A percentile compares a stretch with the other conserved stretches of the same genome.
Evolutionary conservation across 2,888 invertebrate species (phyloP).

Genomic region (Acrocyrtus sp.): DNA sequence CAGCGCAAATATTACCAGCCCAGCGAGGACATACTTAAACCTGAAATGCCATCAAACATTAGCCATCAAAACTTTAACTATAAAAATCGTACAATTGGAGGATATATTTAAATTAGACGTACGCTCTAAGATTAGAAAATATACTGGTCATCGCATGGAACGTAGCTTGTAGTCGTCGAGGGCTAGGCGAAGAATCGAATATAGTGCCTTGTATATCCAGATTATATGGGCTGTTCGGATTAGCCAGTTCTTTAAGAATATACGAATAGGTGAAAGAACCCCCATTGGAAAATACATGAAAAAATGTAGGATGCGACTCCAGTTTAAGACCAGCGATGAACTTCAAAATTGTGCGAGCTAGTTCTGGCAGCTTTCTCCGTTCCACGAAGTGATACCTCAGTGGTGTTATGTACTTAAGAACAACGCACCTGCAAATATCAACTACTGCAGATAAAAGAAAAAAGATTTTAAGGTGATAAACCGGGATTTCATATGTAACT

Average conservation of each 20-base stretch:
- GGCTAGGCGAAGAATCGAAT: constrained; percentile 79
- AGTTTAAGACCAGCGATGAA: constrained; percentile 72
- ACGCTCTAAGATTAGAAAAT: constrained; percentile 66
- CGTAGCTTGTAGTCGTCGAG: constrained; percentile 71
- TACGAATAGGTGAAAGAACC: constrained; percentile 78
- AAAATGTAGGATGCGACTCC: constrained; percentile 77
- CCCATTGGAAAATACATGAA: constrained; percentile 82
- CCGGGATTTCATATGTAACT: constrained; percentile 60
- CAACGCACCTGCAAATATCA: constrained; percentile 72
- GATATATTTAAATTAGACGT: background rate
- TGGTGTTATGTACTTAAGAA: constrained; percentile 77
- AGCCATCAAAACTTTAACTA: no score
- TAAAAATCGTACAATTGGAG: no score
- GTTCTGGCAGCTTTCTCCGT: constrained; percentile 41
- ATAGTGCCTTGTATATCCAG: constrained; percentile 73
- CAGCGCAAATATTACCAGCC: constrained; percentile 50
- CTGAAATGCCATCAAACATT: no score
- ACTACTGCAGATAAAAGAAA: constrained; percentile 13
- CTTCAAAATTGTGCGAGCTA: constrained; percentile 49
- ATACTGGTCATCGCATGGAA: constrained; percentile 74
- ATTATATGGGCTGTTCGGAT: constrained; percentile 18
- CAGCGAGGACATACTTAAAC: constrained; percentile 49
- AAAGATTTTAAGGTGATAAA: background rate
- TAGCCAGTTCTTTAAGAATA: constrained; percentile 66
- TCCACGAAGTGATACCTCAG: constrained; percentile 72